phyloP scores from a whole-genome alignment of 2,797 vertebrate genomes.

The Phalanger gymnotis region DNA sequence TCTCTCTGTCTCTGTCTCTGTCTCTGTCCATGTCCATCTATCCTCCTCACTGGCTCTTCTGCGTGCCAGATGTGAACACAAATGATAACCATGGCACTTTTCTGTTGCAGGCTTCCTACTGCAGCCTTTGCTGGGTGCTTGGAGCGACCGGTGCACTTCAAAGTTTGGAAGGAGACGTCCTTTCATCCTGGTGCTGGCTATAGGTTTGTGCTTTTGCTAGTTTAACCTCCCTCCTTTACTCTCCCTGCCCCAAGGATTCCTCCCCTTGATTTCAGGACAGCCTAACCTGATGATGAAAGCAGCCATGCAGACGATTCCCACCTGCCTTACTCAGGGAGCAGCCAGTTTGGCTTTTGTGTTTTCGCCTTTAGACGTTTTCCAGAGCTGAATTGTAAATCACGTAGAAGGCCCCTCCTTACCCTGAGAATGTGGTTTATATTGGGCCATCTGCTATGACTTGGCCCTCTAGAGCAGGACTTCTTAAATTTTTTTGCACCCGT shows the following conservation, averaged over 20 bases:
- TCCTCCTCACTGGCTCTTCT: not conserved
- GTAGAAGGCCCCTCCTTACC: not conserved
- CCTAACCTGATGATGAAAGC: no score
- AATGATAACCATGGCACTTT: not conserved
- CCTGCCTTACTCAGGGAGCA: not conserved
- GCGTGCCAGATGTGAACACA: fast-evolving
- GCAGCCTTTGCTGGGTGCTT: slow-evolving; percentile 96
- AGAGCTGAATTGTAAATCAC: not conserved
- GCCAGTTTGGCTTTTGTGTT: not conserved
- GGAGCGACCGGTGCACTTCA: slow-evolving; percentile 98
- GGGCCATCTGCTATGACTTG: not conserved
- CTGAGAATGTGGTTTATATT: not conserved
- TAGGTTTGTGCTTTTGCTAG: slow-evolving; percentile 88
- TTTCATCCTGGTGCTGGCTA: slow-evolving; percentile 96
- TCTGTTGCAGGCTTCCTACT: slow-evolving; percentile 93
- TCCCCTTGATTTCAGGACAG: not conserved
- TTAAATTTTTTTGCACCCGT: no score
- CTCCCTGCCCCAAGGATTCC: not conserved
- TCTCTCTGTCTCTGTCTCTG: not conserved
- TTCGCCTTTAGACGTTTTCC: not conserved
- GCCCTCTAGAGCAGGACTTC: no score
- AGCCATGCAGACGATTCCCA: fast-evolving
- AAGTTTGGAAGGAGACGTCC: slow-evolving; percentile 96
- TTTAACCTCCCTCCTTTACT: not conserved
- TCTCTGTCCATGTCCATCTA: not conserved